Base-by-base conservation (phyloP, 2,113 vertebrate genomes). In the Trinectes maculatus region DNA sequence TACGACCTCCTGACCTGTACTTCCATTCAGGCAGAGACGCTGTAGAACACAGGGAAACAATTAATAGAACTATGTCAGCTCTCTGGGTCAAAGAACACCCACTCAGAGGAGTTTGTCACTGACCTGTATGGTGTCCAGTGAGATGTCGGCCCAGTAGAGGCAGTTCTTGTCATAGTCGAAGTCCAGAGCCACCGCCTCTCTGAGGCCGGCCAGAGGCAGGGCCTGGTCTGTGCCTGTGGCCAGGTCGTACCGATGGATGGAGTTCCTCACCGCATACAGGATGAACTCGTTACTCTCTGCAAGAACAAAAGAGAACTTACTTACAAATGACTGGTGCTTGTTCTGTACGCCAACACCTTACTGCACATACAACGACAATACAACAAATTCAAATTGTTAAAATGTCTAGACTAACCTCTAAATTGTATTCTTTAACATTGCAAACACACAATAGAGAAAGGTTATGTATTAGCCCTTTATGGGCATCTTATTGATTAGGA, bases 281-380 rank as follows among this genome's bases (percentile, higher is more conserved):
- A 99, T 96, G 82, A 99, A 99, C 85, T 99, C 98, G 0, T 97
- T 99, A 87, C 96, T 97, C 89, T 98, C 98, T 99, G 66, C 4
- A 71, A 22, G 4, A 12, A 21, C 15, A 74, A 4, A 33, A 19
- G 24, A 70, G 4, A 51, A n/a, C n/a, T n/a, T n/a, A n/a, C n/a
- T n/a, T n/a, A n/a, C n/a, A n/a, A n/a, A n/a, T n/a, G n/a, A n/a
- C n/a, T n/a, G n/a, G n/a, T n/a, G n/a, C n/a, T n/a, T n/a, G n/a
- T n/a, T n/a, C n/a, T n/a, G n/a, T n/a, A n/a, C n/a, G n/a, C n/a
- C n/a, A n/a, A n/a, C n/a, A n/a, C n/a, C n/a, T n/a, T n/a, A n/a
- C n/a, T n/a, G n/a, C n/a, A n/a, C n/a, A n/a, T n/a, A n/a, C n/a
- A n/a, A n/a, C n/a, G n/a, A n/a, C n/a, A n/a, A n/a, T n/a, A n/a